Base-by-base conservation (phyloP, 2,797 vertebrate species). In the Capromys pilorides region DNA sequence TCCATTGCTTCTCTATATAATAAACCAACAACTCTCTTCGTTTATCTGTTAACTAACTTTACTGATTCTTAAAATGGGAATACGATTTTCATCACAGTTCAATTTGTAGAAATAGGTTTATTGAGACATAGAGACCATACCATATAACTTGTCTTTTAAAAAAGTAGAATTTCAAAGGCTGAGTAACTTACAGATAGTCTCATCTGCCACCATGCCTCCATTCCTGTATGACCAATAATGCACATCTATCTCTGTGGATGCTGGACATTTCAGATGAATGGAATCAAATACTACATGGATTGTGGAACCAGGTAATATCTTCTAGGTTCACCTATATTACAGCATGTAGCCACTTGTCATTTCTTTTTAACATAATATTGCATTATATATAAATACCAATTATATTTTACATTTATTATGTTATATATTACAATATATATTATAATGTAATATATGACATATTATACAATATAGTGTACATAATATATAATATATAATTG, bases 51-150 rank as follows among this genome's bases (percentile, higher is more conserved):
- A 61, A 9, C 79, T 95, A 91, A 67, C 41, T 86, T 88, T 31
- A 41, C 0, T 67, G 80, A 87, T 87, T 86, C 41, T 88, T 86
- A 85, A 92, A 94, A 92, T 85, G 19, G 21, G 39, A 91, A 69
- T 66, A 22, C 28, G 88, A 77, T 21, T 79, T 86, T 91, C 64
- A 86, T 41, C n/a, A 67, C 33, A 62, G 31, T 80, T 26, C 14
- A 81, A 54, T 59, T 75, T 85, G 67, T 81, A 85, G 45, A 90
- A 90, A 78, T 22, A 69, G 26, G 13, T 86, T 94, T n/a, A 88
- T 54, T 87, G 77, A 54, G 41, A 84, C 62, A 31, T 21, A 94
- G 78, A 59, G 66, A 33, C 57, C 21, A 88, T 36, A 73, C 8
- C 51, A 69, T 90, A 92, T 92, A 77, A 80, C 22, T 64, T 2